Conservation (phyloP, 37 sponge, comb jelly and placozoan genomes). For the Oscarella lobularis region DNA sequence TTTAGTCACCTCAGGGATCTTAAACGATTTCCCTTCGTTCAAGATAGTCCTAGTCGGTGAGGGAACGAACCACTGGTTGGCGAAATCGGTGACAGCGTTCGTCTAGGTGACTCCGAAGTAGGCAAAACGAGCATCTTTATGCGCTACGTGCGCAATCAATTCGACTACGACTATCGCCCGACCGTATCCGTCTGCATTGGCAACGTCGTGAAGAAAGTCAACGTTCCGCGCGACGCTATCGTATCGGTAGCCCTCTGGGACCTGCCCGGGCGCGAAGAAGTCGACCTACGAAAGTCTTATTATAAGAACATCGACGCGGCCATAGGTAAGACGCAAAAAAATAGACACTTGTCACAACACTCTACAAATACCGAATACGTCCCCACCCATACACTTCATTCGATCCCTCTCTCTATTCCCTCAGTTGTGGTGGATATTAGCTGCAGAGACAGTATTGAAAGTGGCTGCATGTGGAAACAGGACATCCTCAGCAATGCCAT, state of each 20-base stretch:
- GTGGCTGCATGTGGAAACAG: neutral
- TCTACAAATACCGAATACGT: too few relatives aligned
- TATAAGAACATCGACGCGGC: conserved; percentile 13
- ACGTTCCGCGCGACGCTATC: neutral
- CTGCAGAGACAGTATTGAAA: neutral
- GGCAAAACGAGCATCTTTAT: conserved; percentile 10
- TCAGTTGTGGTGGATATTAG: neutral
- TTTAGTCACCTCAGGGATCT: too few relatives aligned
- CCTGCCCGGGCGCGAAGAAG: conserved; percentile 8
- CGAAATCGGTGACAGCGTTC: neutral
- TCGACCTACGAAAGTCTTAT: neutral
- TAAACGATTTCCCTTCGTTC: neutral
- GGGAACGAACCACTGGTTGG: neutral
- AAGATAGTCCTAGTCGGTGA: conserved; percentile 13
- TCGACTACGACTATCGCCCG: conserved; percentile 14
- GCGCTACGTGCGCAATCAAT: conserved; percentile 6
- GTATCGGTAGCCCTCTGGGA: conserved; percentile 7
- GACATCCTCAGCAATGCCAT: conserved; percentile 5
- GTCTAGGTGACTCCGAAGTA: conserved; percentile 1
- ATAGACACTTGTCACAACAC: too few relatives aligned
- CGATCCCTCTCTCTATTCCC: neutral
- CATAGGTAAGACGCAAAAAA: too few relatives aligned
- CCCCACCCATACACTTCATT: neutral
- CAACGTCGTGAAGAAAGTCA: conserved; percentile 2
- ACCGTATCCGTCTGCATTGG: conserved; percentile 9